Evolutionary conservation across 92 coral and sea anemone species (phyloP).

Genomic region (Palythoa caribaeorum): DNA sequence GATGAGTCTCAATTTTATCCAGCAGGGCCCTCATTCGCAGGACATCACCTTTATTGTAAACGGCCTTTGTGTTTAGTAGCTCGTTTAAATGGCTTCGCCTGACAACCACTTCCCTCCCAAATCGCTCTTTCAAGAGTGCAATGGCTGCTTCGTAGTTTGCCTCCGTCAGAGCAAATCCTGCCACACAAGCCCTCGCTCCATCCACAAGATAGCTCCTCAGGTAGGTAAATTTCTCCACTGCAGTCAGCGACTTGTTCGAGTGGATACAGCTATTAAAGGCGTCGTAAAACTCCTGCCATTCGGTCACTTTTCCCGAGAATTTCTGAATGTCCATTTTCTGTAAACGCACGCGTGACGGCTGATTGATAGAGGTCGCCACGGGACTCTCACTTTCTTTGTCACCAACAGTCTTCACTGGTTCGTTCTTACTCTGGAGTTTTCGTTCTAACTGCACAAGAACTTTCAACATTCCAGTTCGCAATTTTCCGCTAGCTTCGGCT

Average conservation of each 20-base stretch:
- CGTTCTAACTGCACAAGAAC: background rate
- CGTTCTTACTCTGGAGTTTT: background rate
- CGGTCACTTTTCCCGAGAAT: background rate
- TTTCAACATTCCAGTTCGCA: background rate
- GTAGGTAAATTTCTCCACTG: background rate
- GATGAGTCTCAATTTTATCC: too few species aligned
- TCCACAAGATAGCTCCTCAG: background rate
- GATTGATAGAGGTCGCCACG: background rate
- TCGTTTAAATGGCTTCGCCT: too few species aligned
- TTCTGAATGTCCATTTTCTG: conserved; percentile 1
- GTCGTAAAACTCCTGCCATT: conserved; percentile 9
- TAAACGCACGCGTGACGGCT: background rate
- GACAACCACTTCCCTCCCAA: too few species aligned
- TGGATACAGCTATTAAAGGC: background rate
- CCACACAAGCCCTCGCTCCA: background rate
- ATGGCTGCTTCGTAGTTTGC: too few species aligned
- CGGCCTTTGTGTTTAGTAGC: too few species aligned
- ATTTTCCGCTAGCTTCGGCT: background rate
- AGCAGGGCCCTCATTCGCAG: too few species aligned
- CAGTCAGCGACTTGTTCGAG: background rate
- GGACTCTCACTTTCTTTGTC: background rate
- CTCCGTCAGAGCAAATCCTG: too few species aligned
- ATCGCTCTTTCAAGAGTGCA: too few species aligned
- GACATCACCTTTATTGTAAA: too few species aligned
- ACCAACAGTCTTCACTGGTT: background rate